A percentile compares a stretch with the other conserved stretches of the same genome.
These are phyloP conservation scores for Steinernema hermaphroditum DNA, from an alignment of 2,888 invertebrate species.

Conservation along the genomic window DNA sequence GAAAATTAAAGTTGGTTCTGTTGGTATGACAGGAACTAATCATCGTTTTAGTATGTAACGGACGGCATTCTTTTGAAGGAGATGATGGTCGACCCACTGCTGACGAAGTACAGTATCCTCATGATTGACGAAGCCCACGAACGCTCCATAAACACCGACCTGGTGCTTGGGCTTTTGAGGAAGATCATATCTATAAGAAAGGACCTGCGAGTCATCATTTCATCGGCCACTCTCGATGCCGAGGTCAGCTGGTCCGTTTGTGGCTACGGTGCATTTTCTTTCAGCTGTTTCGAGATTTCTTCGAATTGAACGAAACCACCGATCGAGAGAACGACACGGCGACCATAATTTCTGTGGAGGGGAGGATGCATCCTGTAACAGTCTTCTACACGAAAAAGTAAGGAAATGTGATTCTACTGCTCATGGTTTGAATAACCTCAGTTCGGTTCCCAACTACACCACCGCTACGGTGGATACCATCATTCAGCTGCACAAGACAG, in stretches of 20 bases:
- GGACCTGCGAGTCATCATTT: conserved; percentile 73
- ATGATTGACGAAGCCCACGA: conserved; percentile 78
- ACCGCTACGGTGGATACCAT: conserved; percentile 78
- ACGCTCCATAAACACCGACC: conserved; percentile 86
- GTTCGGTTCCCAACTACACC: conserved; percentile 60
- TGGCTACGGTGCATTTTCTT: too few relatives aligned
- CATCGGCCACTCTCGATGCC: conserved; percentile 94
- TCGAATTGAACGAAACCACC: conserved; percentile 66
- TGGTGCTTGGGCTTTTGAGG: conserved; percentile 87
- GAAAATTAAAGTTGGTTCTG: conserved; percentile 67
- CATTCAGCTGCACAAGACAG: conserved; percentile 79
- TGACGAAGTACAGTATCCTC: conserved; percentile 82
- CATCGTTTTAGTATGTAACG: conserved; percentile 79
- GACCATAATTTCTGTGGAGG: conserved; percentile 83
- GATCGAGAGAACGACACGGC: conserved; percentile 74
- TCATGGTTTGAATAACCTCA: too few relatives aligned
- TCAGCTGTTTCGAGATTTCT: conserved; percentile 68
- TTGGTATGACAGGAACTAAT: conserved; percentile 33
- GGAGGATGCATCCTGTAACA: conserved; percentile 83
- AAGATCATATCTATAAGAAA: conserved; percentile 71
- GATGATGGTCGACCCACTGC: conserved; percentile 89
- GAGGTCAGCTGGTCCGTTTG: conserved; percentile 73
- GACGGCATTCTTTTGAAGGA: conserved; percentile 92
- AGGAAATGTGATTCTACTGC: too few relatives aligned
- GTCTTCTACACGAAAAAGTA: conserved; percentile 77